Conservation (phyloP, 2,888 invertebrate species). For the Nephrotoma guestfalica region DNA sequence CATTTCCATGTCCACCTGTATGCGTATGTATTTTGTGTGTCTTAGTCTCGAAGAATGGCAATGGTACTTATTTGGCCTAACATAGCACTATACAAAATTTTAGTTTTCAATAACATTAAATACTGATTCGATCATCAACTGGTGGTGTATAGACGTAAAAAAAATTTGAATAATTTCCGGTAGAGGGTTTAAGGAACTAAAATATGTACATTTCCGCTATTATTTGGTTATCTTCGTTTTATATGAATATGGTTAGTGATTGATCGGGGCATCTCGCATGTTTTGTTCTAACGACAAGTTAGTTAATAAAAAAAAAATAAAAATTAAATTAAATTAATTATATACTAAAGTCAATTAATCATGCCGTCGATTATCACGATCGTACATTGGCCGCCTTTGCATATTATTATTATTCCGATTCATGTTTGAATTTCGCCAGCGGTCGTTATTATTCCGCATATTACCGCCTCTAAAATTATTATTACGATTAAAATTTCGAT, state of each 20-base stretch:
- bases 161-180: not conserved
- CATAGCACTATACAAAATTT: not conserved
- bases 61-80: not conserved
- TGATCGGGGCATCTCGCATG: not conserved
- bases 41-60: not conserved
- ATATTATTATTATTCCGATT: not conserved
- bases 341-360: not conserved
- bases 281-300: not conserved
- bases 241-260: not conserved
- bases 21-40: not conserved
- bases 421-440: not conserved
- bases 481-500: not conserved
- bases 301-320: not conserved
- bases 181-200: not conserved
- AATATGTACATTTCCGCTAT: not conserved
- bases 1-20: not conserved
- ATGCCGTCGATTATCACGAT: slow-evolving; percentile 4
- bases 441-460: not conserved
- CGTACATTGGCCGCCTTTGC: not conserved
- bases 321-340: not conserved
- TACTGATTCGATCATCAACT: not conserved
- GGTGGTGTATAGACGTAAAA: not conserved
- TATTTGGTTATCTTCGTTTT: not conserved
- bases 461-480: not conserved
- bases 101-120: not conserved